phyloP scores from a whole-genome alignment of 64 coral and sea anemone genomes.

The Exaiptasia diaphana region DNA sequence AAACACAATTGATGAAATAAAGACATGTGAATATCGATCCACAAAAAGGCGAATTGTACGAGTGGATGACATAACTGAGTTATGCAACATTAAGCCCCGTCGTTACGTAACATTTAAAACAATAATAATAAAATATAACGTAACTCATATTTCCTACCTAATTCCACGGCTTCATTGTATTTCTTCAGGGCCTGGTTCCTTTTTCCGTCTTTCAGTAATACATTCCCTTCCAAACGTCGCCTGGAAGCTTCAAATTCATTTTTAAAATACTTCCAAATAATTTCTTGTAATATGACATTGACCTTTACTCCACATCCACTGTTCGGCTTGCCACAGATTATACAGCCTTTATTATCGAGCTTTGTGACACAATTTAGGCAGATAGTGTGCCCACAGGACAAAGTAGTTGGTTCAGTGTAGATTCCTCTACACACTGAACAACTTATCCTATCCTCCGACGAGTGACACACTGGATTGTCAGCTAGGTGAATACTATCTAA shows the following conservation, averaged over 20 bases:
- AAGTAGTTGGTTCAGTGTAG: conserved; percentile 11
- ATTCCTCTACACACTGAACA: conserved; percentile 34
- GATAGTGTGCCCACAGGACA: conserved; percentile 43
- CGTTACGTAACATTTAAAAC: no score
- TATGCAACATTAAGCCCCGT: no score
- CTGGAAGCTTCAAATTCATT: conserved; percentile 19
- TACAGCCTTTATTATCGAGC: conserved; percentile 40
- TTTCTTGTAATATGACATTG: conserved; percentile 66
- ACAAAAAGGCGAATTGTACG: no score
- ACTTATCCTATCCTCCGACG: background rate
- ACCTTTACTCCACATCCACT: conserved; percentile 5
- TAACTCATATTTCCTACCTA: conserved; percentile 48
- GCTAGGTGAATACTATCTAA: background rate
- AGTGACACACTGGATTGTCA: background rate
- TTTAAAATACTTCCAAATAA: conserved; percentile 62
- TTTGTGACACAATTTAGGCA: conserved; percentile 50
- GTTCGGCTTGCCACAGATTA: conserved; percentile 23
- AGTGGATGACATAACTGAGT: no score
- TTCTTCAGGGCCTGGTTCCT: conserved; percentile 43
- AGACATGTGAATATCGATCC: no score
- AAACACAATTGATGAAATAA: no score
- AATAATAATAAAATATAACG: no score
- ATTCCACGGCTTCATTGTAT: conserved; percentile 57
- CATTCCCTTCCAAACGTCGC: conserved; percentile 63
- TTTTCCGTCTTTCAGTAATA: conserved; percentile 23